Evolutionary conservation across 2,797 vertebrate genomes (phyloP), one percentile per base, ranked within the genome.

Genomic region (Myiotriccus ornatus): DNA sequence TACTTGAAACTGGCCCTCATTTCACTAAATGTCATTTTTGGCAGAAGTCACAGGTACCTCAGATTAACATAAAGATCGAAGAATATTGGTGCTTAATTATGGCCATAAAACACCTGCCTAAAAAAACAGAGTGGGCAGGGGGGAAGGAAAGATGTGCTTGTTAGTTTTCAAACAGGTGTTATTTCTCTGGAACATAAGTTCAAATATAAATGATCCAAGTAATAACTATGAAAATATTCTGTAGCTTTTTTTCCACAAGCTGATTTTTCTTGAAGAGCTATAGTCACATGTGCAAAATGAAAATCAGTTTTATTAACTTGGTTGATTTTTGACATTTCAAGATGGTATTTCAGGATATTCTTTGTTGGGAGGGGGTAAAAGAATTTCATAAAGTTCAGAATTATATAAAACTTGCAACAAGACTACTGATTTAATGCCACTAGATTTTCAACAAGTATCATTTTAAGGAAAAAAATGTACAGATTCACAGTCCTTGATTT

Each of bases 251-350:
- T 35, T 10, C 25, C 25, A 43, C n/a, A 27, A 14, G 6, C 12
- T 64, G 23, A 39, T 86, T 90, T 84, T 78, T 37, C 21, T 53
- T 46, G 23, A 81, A 74, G 18, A 87, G 41, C 32, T 52, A 60
- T n/a, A 71, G 70, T n/a, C 27, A 32, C 19, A 68, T 71, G 34
- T 82, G 37, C 46, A 57, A 84, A 84, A 27, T 67, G 60, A 57
- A 87, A 92, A n/a, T 6, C 44, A 78, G 96, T 95, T 97, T 96
- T 98, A 98, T 98, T 97, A 50, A 50, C 25, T 50, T 10, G 95
- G 96, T 59, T 98, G 97, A 98, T 98, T 98, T 98, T 98, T 89
- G 92, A 97, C 96, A 92, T 96, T 92, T 97, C 78, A 35, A 84
- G 91, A 96, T 96, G 88, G 96, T 25, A 94, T 94, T 46, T 77